Conservation (phyloP, 2,888 invertebrate species). For the Limnephilus lunatus region DNA sequence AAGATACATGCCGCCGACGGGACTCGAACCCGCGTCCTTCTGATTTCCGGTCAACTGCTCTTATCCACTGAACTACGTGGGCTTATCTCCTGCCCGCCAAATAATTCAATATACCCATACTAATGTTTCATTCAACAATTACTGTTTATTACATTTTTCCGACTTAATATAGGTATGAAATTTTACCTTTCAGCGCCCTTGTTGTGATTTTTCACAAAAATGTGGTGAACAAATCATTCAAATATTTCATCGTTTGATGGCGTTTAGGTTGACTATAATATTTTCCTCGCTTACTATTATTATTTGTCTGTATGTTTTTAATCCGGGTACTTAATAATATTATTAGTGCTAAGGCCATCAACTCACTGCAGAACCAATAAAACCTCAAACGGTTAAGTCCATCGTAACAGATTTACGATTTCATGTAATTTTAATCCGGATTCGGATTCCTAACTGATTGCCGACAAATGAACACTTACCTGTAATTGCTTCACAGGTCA, state of each 20-base stretch:
- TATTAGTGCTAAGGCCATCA: conserved; percentile 30
- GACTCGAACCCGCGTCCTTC: no score
- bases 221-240: no score
- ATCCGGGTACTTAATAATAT: conserved; percentile 14
- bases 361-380: conserved; percentile 17
- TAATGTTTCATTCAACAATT: no score
- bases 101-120: no score
- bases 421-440: conserved; percentile 15
- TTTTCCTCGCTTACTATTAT: background rate
- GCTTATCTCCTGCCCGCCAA: no score
- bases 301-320: conserved; percentile 1
- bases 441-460: conserved; percentile 18
- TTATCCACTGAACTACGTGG: no score
- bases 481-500: conserved; percentile 5
- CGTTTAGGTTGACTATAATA: background rate
- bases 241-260: background rate
- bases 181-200: no score
- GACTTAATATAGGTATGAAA: no score
- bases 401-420: conserved; percentile 26
- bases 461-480: background rate
- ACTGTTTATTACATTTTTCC: no score
- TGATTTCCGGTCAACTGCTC: no score
- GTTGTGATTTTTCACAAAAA: no score
- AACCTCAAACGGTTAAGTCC: conserved; percentile 3
- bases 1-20: no score